Evolutionary conservation across 2,797 vertebrate genomes (phyloP).

Genomic region (Sebastiscus tertius): DNA sequence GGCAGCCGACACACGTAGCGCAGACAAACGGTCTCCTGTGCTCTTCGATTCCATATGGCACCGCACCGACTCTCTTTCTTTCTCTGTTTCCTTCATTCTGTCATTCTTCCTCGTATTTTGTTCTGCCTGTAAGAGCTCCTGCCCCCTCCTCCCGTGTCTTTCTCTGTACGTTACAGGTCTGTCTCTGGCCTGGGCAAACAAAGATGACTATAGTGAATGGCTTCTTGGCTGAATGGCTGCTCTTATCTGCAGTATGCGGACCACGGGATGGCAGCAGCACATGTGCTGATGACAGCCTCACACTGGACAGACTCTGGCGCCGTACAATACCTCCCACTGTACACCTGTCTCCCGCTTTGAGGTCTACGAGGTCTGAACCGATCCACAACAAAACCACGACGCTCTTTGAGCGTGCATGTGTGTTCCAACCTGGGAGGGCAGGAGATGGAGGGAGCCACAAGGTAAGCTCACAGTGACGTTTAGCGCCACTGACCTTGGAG

Average conservation of each 20-base stretch:
- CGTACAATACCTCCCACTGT: slow-evolving; percentile 71
- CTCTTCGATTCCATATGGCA: slow-evolving; percentile 63
- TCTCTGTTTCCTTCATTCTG: slow-evolving; percentile 49
- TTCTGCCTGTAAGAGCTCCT: slow-evolving; percentile 44
- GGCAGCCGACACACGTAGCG: slow-evolving; percentile 40
- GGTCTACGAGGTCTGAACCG: slow-evolving; percentile 27
- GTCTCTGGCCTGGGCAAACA: slow-evolving; percentile 64
- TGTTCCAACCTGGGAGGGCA: background rate
- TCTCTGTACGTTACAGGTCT: slow-evolving; percentile 69
- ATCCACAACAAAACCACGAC: slow-evolving; percentile 26
- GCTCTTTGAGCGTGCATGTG: background rate
- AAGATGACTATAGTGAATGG: slow-evolving; percentile 72
- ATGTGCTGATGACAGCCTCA: slow-evolving; percentile 78
- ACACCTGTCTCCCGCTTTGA: slow-evolving; percentile 69
- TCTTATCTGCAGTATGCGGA: slow-evolving; percentile 73
- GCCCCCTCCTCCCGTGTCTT: slow-evolving; percentile 43
- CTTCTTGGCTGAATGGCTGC: slow-evolving; percentile 65
- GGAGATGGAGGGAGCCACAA: background rate
- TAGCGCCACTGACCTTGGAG: slow-evolving; percentile 40
- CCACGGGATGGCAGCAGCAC: slow-evolving; percentile 70
- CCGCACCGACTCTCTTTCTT: slow-evolving; percentile 28
- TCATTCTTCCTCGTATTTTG: slow-evolving; percentile 52
- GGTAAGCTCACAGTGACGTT: slow-evolving; percentile 30
- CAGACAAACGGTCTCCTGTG: slow-evolving; percentile 55
- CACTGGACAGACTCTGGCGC: slow-evolving; percentile 56